Evolutionary conservation across 2,113 vertebrate species (phyloP).

Genomic region (Brachypteracias leptosomus): DNA sequence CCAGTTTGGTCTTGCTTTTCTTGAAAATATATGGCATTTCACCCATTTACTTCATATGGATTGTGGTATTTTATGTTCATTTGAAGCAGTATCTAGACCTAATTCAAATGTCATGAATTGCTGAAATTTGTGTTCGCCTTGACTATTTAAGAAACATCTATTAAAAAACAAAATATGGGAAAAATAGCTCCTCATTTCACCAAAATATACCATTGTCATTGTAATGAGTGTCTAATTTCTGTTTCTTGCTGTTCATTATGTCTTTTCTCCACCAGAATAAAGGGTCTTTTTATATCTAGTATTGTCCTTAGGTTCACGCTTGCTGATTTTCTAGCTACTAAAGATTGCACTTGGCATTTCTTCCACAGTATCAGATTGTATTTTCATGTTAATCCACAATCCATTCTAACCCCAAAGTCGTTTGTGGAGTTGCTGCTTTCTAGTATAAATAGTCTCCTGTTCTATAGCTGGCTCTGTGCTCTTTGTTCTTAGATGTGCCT

Average conservation of each 20-base stretch:
- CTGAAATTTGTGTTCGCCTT: background rate
- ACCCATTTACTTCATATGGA: accelerated
- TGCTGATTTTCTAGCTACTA: background rate
- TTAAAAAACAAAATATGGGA: background rate
- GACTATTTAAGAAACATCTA: background rate
- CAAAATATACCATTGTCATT: background rate
- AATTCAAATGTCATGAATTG: background rate
- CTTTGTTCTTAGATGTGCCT: background rate
- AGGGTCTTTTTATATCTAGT: background rate
- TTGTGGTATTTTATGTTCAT: background rate
- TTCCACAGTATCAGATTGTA: background rate
- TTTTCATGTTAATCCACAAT: background rate
- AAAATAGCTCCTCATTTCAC: background rate
- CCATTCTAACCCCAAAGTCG: background rate
- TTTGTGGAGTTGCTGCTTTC: background rate
- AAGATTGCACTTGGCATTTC: background rate
- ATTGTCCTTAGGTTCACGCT: background rate
- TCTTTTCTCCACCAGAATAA: background rate
- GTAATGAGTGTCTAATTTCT: background rate
- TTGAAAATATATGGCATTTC: background rate
- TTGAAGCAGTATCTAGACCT: background rate
- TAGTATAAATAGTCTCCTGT: background rate
- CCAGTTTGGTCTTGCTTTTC: background rate
- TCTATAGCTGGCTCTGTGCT: background rate
- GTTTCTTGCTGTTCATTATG: background rate